phyloP scores from a whole-genome alignment of 2,888 invertebrate genomes.

The Tetranychus piercei region DNA sequence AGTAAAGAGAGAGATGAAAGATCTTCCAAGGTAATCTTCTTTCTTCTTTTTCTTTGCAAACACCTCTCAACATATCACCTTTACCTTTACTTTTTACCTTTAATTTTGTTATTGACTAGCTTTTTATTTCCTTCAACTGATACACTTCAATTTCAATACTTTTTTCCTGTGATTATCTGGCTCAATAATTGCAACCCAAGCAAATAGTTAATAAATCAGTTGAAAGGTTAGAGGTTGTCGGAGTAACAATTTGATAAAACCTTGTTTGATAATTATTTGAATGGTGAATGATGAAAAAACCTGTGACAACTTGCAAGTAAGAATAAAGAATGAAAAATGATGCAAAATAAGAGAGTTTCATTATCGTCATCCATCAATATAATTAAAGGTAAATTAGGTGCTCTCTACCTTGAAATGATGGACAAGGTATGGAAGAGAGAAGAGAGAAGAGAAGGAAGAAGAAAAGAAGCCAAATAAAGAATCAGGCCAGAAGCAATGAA shows the following conservation, averaged over 20 bases:
- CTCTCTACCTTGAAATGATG: background rate
- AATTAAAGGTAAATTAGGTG: background rate
- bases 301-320: background rate
- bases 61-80: background rate
- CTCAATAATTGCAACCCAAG: too few species aligned
- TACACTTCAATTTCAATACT: too few species aligned
- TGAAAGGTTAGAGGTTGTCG: background rate
- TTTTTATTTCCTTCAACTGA: background rate
- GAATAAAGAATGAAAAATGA: background rate
- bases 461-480: background rate
- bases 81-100: background rate
- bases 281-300: background rate
- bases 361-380: background rate
- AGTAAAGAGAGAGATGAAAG: background rate
- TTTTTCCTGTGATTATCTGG: too few species aligned
- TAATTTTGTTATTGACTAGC: background rate
- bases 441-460: background rate
- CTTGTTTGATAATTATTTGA: too few species aligned
- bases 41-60: background rate
- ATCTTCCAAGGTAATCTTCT: background rate
- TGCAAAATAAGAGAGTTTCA: background rate
- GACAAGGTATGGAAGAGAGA: conserved; percentile 3
- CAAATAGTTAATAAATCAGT: background rate
- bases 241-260: too few species aligned
- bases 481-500: background rate